These are phyloP conservation scores for Philereme transversata DNA, from an alignment of 2,888 invertebrate genomes.

Conservation along the genomic window DNA sequence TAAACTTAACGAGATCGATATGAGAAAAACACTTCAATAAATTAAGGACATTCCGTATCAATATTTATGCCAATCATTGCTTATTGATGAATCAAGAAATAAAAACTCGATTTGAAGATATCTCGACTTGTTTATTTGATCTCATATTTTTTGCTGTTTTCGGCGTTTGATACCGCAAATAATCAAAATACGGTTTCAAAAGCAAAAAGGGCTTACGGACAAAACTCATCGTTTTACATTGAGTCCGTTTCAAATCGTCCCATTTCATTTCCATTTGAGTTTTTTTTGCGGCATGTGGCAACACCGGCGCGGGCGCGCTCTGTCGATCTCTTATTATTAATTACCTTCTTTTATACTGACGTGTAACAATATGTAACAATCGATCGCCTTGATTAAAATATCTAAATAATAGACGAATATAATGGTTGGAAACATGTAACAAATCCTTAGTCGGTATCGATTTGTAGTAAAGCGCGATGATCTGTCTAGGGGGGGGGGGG, in stretches of 20 bases:
- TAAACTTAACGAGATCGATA: constrained; percentile 33
- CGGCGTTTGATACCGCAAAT: constrained; percentile 59
- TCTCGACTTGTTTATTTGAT: constrained; percentile 51
- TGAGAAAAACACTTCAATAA: constrained; percentile 38
- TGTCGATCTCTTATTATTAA: constrained; percentile 77
- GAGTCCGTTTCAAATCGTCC: constrained; percentile 77
- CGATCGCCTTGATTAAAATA: constrained; percentile 82
- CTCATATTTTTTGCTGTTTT: constrained; percentile 48
- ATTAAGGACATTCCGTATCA: constrained; percentile 35
- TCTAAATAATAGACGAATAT: constrained; percentile 74
- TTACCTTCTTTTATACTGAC: constrained; percentile 75
- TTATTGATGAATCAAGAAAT: constrained; percentile 38
- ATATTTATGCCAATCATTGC: constrained; percentile 39
- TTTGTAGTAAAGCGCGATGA: constrained; percentile 1
- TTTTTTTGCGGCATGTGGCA: constrained; percentile 80
- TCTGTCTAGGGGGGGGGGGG: no score
- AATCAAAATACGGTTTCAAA: constrained; percentile 59
- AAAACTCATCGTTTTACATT: constrained; percentile 68
- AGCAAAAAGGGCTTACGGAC: constrained; percentile 72
- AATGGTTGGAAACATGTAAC: constrained; percentile 62
- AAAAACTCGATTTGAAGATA: constrained; percentile 47
- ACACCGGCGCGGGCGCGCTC: constrained; percentile 51
- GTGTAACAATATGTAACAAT: constrained; percentile 62
- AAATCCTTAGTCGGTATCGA: constrained; percentile 40
- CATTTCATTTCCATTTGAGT: constrained; percentile 75